phyloP scores from a whole-genome alignment of 2,888 invertebrate genomes.

The Thecocarcelia acutangulata region DNA sequence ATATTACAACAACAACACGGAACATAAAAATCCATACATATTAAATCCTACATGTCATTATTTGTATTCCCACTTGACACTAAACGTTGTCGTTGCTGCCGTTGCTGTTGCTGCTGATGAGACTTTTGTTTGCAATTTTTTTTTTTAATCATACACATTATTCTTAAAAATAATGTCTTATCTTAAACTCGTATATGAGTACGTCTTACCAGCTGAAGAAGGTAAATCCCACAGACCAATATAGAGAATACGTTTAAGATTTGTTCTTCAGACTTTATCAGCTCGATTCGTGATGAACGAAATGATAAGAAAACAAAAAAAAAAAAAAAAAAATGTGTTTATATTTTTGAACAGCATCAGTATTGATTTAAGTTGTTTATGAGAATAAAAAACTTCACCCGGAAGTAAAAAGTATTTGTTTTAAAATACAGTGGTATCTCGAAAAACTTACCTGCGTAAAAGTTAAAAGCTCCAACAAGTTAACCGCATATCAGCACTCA shows the following conservation, averaged over 20 bases:
- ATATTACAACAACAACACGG: conserved; percentile 2
- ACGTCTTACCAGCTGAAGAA: not conserved
- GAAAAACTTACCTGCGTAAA: too few species aligned
- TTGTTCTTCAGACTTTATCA: not conserved
- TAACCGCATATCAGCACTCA: too few species aligned
- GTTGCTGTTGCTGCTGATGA: conserved; percentile 11
- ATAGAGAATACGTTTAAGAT: not conserved
- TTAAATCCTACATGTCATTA: conserved; percentile 67
- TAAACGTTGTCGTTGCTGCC: conserved; percentile 48
- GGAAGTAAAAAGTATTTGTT: too few species aligned
- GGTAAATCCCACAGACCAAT: conserved; percentile 8
- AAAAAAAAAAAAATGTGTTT: too few species aligned
- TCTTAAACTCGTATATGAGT: not conserved
- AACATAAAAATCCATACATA: conserved; percentile 32
- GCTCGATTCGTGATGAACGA: not conserved
- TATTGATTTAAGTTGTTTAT: too few species aligned
- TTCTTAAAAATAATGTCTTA: conserved; percentile 29
- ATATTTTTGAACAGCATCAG: too few species aligned
- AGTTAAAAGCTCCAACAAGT: too few species aligned
- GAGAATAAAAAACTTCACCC: too few species aligned
- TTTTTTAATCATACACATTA: not conserved
- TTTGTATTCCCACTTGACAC: conserved; percentile 67
- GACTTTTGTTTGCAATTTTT: conserved; percentile 18
- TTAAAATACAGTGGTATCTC: too few species aligned
- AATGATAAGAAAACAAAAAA: conserved; percentile 1